Evolutionary conservation across 2,888 invertebrate species (phyloP).

Genomic region (Cryptocephalus primarius): DNA sequence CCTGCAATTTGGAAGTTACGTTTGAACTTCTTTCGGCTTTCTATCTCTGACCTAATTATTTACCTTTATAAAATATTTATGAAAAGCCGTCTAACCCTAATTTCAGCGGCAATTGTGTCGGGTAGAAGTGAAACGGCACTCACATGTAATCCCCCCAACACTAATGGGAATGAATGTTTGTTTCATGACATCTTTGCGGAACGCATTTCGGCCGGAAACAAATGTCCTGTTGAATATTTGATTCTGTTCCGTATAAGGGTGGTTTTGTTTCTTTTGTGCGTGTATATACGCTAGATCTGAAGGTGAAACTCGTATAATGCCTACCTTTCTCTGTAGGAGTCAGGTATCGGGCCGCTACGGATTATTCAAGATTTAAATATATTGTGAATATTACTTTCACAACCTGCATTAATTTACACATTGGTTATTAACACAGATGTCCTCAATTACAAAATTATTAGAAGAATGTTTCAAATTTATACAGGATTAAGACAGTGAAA

Average conservation of each 20-base stretch:
- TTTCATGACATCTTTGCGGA: not conserved
- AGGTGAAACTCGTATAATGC: not conserved
- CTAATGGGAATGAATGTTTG: constrained; percentile 2
- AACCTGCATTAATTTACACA: too few species aligned
- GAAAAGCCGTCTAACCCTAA: constrained; percentile 2
- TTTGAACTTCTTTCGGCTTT: not conserved
- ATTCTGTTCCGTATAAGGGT: not conserved
- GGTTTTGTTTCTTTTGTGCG: not conserved
- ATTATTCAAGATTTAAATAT: too few species aligned
- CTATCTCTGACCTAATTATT: constrained; percentile 5
- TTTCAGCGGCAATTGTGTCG: constrained; percentile 1
- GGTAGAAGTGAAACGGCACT: not conserved
- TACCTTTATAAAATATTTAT: constrained; percentile 8
- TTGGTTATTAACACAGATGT: too few species aligned
- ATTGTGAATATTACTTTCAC: too few species aligned
- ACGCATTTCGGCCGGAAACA: not conserved
- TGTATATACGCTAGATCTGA: not conserved
- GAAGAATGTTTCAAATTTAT: too few species aligned
- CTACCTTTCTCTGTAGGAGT: too few species aligned
- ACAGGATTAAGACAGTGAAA: too few species aligned
- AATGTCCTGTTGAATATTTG: not conserved
- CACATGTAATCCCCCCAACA: constrained; percentile 1
- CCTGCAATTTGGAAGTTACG: not conserved
- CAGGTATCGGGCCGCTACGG: too few species aligned
- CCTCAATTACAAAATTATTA: too few species aligned